Conservation (phyloP, 2,888 invertebrate species). For the Hyles lineata region DNA sequence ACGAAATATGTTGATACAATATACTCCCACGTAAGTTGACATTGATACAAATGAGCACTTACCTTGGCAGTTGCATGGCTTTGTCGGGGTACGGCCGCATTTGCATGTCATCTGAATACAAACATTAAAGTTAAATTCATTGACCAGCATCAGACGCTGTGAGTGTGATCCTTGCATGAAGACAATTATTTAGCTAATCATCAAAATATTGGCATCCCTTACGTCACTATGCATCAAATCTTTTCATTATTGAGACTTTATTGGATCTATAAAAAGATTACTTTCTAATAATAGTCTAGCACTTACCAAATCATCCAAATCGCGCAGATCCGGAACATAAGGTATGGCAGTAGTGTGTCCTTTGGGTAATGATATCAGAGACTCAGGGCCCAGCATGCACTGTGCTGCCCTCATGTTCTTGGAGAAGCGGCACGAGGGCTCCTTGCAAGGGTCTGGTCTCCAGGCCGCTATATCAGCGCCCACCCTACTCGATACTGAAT, state of each 20-base stretch:
- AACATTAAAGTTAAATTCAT: slow-evolving; percentile 21
- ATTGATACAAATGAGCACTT: slow-evolving; percentile 38
- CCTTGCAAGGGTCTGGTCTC: slow-evolving; percentile 58
- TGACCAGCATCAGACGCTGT: neutral
- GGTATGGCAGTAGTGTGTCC: slow-evolving; percentile 35
- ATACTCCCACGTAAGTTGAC: slow-evolving; percentile 64
- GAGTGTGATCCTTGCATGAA: too few species aligned
- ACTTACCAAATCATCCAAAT: slow-evolving; percentile 45
- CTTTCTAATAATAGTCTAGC: neutral
- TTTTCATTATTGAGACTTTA: neutral
- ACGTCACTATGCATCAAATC: too few species aligned
- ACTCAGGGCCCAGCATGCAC: slow-evolving; percentile 64
- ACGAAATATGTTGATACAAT: slow-evolving; percentile 36
- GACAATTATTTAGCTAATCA: too few species aligned
- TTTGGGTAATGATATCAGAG: slow-evolving; percentile 41
- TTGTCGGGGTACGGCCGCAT: slow-evolving; percentile 42
- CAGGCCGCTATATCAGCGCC: slow-evolving; percentile 49
- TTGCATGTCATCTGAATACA: slow-evolving; percentile 51
- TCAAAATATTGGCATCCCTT: neutral
- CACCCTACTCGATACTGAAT: slow-evolving; percentile 42
- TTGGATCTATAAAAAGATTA: too few species aligned
- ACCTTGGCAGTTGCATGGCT: slow-evolving; percentile 57
- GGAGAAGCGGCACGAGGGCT: slow-evolving; percentile 52
- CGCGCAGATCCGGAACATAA: slow-evolving; percentile 36
- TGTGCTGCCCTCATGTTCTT: slow-evolving; percentile 73